These are phyloP conservation scores for Ametastegia equiseti DNA, from an alignment of 2,888 invertebrate genomes.

Conservation along the genomic window DNA sequence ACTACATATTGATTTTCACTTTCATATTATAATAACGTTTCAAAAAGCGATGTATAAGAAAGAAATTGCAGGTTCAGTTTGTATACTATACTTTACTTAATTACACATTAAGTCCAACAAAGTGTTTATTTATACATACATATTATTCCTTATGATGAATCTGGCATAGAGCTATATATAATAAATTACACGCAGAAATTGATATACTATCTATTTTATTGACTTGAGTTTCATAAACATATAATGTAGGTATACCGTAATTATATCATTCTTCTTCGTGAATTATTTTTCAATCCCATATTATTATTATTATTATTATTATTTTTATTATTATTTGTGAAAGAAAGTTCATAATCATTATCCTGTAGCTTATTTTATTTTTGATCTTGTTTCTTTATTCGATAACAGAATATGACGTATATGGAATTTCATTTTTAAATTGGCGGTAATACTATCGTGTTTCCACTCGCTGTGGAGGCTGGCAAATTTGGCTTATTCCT, in stretches of 20 bases:
- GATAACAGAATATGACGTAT: not conserved
- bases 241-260: not conserved
- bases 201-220: not conserved
- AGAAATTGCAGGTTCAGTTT: slow-evolving; percentile 13
- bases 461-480: slow-evolving; percentile 38
- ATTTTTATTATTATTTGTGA: not conserved
- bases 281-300: no score
- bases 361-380: not conserved
- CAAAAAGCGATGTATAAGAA: not conserved
- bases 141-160: not conserved
- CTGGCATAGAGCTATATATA: slow-evolving; percentile 11
- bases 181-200: slow-evolving; percentile 19
- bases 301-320: no score
- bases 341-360: not conserved
- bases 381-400: not conserved
- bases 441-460: slow-evolving; percentile 55
- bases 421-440: slow-evolving; percentile 48
- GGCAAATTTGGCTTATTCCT: slow-evolving; percentile 50
- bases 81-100: slow-evolving; percentile 16
- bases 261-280: not conserved
- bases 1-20: not conserved
- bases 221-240: not conserved
- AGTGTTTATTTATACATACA: not conserved
- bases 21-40: not conserved
- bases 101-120: slow-evolving; percentile 1